phyloP scores from a whole-genome alignment of 1,140 invertebrate genomes.

The Psilanteris sp. region DNA sequence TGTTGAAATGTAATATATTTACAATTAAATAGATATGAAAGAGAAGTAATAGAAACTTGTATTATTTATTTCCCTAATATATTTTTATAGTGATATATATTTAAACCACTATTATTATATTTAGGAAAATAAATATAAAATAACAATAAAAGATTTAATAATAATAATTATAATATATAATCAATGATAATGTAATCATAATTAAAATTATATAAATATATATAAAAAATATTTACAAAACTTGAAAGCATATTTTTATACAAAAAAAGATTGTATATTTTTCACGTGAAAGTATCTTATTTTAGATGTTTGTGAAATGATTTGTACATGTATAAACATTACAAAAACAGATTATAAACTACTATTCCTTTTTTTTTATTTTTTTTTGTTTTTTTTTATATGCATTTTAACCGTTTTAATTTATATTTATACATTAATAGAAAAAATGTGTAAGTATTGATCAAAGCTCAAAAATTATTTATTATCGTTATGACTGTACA shows the following conservation, averaged over 20 bases:
- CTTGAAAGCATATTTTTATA: conserved; percentile 22
- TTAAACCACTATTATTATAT: neutral
- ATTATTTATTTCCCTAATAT: no score
- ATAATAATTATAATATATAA: neutral
- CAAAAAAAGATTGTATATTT: conserved; percentile 2
- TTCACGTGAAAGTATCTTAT: conserved; percentile 7
- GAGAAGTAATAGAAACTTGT: no score
- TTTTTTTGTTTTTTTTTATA: no score
- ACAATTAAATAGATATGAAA: no score
- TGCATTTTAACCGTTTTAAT: no score
- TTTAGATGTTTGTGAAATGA: conserved; percentile 39
- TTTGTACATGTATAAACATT: conserved; percentile 8
- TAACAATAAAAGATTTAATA: no score
- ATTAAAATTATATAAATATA: conserved; percentile 4
- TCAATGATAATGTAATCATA: neutral
- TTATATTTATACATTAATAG: no score
- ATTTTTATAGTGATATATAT: no score
- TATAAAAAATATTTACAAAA: conserved; percentile 2
- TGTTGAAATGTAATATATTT: no score
- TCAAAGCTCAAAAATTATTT: neutral
- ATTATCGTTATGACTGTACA: neutral
- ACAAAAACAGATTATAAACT: no score
- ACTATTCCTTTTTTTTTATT: no score
- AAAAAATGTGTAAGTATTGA: neutral
- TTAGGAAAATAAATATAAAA: neutral